Conservation (phyloP, 1,140 invertebrate genomes). For the Pectinophora gossypiella region DNA sequence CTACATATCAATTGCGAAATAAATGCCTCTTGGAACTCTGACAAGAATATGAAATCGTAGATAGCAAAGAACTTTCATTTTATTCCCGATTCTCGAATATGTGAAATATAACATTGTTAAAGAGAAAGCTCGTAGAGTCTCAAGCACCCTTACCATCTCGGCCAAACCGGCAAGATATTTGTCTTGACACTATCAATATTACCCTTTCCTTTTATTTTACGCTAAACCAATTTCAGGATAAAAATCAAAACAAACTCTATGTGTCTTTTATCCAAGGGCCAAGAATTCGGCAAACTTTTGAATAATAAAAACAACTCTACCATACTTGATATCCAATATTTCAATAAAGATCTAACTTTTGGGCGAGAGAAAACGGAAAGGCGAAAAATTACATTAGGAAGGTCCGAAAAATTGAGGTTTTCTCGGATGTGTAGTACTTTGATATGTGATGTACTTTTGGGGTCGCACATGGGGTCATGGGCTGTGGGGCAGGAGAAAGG, state of each 20-base stretch:
- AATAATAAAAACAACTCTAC: constrained; percentile 60
- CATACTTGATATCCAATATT: constrained; percentile 67
- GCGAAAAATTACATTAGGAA: constrained; percentile 69
- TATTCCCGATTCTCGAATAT: too few relatives aligned
- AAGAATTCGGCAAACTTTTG: constrained; percentile 43
- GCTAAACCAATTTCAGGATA: constrained; percentile 27
- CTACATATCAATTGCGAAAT: too few relatives aligned
- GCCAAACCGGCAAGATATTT: constrained; percentile 8
- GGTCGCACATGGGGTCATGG: neutral
- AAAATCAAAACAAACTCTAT: constrained; percentile 39
- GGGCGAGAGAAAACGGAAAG: constrained; percentile 54
- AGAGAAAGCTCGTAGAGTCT: neutral
- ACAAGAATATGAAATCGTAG: too few relatives aligned
- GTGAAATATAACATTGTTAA: too few relatives aligned
- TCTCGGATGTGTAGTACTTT: constrained; percentile 36
- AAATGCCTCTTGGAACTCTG: too few relatives aligned
- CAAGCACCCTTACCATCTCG: constrained; percentile 8
- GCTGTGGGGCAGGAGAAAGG: too few relatives aligned
- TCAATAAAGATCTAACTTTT: constrained; percentile 61
- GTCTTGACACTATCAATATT: constrained; percentile 18
- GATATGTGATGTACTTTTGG: constrained; percentile 4
- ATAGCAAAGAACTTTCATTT: too few relatives aligned
- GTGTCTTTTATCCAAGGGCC: constrained; percentile 25
- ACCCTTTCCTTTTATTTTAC: constrained; percentile 24
- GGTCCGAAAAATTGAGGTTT: constrained; percentile 57